These are phyloP conservation scores for Nebria salina DNA, from an alignment of 2,888 invertebrate species.

Conservation along the genomic window DNA sequence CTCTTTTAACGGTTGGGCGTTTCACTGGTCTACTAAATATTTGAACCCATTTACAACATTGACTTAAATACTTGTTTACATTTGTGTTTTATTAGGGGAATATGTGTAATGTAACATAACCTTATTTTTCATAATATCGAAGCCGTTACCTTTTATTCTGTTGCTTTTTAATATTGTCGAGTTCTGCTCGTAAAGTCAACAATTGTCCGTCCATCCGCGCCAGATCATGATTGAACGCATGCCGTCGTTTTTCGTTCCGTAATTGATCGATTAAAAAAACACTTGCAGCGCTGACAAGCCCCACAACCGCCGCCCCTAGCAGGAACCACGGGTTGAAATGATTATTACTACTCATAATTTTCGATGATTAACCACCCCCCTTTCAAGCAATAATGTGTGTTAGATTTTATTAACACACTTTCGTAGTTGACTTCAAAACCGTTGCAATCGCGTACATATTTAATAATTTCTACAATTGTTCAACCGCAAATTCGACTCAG, in stretches of 20 bases:
- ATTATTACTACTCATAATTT: slow-evolving; percentile 42
- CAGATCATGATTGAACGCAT: slow-evolving; percentile 58
- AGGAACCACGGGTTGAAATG: slow-evolving; percentile 50
- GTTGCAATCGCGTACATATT: too few species aligned
- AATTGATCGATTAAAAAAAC: slow-evolving; percentile 59
- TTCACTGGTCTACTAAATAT: slow-evolving; percentile 26
- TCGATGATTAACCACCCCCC: background rate
- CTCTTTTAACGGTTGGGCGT: slow-evolving; percentile 20
- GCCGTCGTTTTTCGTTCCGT: slow-evolving; percentile 57
- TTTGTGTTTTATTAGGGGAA: too few species aligned
- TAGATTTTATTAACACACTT: too few species aligned
- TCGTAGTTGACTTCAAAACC: too few species aligned
- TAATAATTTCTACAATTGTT: too few species aligned
- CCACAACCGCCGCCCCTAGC: slow-evolving; percentile 59
- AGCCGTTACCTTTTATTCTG: slow-evolving; percentile 52
- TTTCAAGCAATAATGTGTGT: background rate
- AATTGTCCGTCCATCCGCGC: slow-evolving; percentile 58
- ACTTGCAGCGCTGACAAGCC: slow-evolving; percentile 59
- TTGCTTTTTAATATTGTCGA: slow-evolving; percentile 54
- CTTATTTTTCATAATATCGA: slow-evolving; percentile 24
- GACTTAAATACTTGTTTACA: too few species aligned
- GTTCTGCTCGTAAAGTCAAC: slow-evolving; percentile 54
- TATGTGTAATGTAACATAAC: slow-evolving; percentile 30
- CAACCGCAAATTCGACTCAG: too few species aligned
- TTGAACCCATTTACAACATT: too few species aligned